Evolutionary conservation across 2,113 vertebrate genomes (phyloP).

Genomic region (Ptilonorhynchus violaceus): DNA sequence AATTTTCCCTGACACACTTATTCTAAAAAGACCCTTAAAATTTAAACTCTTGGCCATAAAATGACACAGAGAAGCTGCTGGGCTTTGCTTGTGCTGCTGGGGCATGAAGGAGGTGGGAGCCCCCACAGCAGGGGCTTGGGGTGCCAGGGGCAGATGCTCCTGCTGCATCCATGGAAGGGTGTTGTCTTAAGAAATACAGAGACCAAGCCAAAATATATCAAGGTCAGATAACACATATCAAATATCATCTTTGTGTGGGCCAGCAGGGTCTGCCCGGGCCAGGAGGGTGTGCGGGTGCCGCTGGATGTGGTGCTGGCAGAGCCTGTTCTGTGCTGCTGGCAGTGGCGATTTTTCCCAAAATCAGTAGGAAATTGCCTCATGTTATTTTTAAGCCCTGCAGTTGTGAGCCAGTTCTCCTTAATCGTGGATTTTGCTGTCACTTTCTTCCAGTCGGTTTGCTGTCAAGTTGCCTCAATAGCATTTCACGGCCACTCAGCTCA

Average conservation of each 20-base stretch:
- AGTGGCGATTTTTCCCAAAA: neutral
- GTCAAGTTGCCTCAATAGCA: neutral
- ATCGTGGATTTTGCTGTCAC: constrained; percentile 16
- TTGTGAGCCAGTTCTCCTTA: neutral
- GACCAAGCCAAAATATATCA: neutral
- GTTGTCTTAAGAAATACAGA: neutral
- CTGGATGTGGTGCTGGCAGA: neutral
- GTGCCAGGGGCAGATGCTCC: accelerated
- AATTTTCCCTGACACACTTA: neutral
- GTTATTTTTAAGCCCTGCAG: neutral
- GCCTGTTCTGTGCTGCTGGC: neutral
- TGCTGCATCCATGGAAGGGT: neutral
- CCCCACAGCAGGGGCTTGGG: neutral
- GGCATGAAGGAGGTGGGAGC: neutral
- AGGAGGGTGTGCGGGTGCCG: neutral
- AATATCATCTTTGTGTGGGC: neutral
- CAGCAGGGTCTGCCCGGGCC: neutral
- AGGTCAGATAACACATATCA: neutral
- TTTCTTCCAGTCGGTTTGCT: constrained; percentile 1
- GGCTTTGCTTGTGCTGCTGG: neutral
- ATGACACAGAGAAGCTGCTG: neutral
- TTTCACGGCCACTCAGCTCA: neutral
- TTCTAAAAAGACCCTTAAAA: neutral
- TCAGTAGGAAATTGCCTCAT: neutral
- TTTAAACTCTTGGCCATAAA: neutral